A percentile compares a stretch with the other conserved stretches of the same genome.
Evolutionary conservation across 2,113 vertebrate species (phyloP).

Genomic region (Cromileptes altivelis): DNA sequence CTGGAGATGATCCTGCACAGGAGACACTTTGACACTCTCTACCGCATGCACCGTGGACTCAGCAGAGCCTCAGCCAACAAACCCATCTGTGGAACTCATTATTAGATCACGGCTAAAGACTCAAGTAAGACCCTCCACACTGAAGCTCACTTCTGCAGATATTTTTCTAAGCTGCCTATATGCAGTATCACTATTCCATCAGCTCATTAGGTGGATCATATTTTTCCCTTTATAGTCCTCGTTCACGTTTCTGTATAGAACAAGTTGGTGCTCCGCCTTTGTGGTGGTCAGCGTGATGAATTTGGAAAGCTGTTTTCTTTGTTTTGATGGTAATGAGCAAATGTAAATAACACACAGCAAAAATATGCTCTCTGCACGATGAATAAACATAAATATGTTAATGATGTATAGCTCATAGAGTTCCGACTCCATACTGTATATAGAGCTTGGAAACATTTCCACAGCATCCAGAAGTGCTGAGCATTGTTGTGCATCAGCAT

Average conservation of each 20-base stretch:
- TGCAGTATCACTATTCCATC: constrained; percentile 3
- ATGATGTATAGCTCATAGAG: constrained; percentile 10
- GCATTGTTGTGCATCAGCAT: constrained; percentile 75
- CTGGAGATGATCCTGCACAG: constrained; percentile 82
- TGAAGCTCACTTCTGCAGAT: constrained; percentile 43
- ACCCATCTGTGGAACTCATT: constrained; percentile 84
- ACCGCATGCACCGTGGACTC: constrained; percentile 72
- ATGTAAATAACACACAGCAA: constrained; percentile 3
- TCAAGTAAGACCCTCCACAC: constrained; percentile 68
- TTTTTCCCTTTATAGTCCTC: not conserved
- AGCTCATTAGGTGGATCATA: not conserved
- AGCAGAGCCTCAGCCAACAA: constrained; percentile 78
- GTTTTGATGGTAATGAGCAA: constrained; percentile 23
- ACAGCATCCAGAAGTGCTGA: constrained; percentile 50
- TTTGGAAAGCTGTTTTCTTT: not conserved
- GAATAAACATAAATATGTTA: constrained; percentile 21
- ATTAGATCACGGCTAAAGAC: constrained; percentile 79
- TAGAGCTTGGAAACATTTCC: constrained; percentile 34
- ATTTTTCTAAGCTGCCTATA: constrained; percentile 24
- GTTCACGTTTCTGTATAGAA: not conserved
- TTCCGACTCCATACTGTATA: constrained; percentile 1
- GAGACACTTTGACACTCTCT: constrained; percentile 85
- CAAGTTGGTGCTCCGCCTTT: not conserved
- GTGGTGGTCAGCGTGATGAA: not conserved
- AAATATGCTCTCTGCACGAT: constrained; percentile 16